These are phyloP conservation scores for Calliopsis andreniformis DNA, from an alignment of 1,140 invertebrate species.

Conservation along the genomic window DNA sequence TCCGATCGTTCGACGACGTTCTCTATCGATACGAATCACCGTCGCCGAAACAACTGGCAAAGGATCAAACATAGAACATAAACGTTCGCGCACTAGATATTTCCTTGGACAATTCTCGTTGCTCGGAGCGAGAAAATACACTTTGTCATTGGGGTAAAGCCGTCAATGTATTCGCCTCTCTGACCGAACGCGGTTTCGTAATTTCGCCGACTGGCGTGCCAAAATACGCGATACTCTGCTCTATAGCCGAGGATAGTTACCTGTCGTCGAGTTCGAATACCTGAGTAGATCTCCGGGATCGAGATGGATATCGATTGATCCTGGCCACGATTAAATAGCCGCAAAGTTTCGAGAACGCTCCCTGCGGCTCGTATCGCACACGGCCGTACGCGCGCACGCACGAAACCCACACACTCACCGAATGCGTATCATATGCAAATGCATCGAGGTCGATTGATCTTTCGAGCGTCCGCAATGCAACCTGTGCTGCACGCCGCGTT, in stretches of 20 bases:
- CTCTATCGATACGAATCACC: slow-evolving; percentile 33
- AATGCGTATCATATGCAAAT: slow-evolving; percentile 24
- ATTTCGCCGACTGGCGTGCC: slow-evolving; percentile 17
- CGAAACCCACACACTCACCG: background rate
- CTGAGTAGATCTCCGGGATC: background rate
- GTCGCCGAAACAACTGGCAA: slow-evolving; percentile 25
- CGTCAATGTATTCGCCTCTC: slow-evolving; percentile 5
- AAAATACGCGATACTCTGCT: background rate
- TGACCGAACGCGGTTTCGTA: slow-evolving; percentile 1
- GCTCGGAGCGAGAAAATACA: slow-evolving; percentile 18
- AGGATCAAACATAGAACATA: slow-evolving; percentile 20
- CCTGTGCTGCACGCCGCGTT: slow-evolving; percentile 26
- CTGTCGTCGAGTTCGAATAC: background rate
- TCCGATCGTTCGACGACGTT: too few species aligned
- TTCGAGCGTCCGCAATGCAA: slow-evolving; percentile 33
- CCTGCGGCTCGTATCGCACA: slow-evolving; percentile 5
- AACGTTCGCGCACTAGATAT: slow-evolving; percentile 34
- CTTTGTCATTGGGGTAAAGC: slow-evolving; percentile 1
- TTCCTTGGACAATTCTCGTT: slow-evolving; percentile 4
- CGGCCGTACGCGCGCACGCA: slow-evolving; percentile 20
- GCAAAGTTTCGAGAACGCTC: slow-evolving; percentile 25
- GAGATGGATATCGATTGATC: background rate
- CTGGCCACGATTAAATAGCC: slow-evolving; percentile 12
- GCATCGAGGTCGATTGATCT: slow-evolving; percentile 41
- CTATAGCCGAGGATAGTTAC: background rate